Percentiles rank a stretch among this genome's conserved stretches.
Evolutionary conservation across 2,888 invertebrate species (phyloP).

Genomic region (Periphyllus acericola): DNA sequence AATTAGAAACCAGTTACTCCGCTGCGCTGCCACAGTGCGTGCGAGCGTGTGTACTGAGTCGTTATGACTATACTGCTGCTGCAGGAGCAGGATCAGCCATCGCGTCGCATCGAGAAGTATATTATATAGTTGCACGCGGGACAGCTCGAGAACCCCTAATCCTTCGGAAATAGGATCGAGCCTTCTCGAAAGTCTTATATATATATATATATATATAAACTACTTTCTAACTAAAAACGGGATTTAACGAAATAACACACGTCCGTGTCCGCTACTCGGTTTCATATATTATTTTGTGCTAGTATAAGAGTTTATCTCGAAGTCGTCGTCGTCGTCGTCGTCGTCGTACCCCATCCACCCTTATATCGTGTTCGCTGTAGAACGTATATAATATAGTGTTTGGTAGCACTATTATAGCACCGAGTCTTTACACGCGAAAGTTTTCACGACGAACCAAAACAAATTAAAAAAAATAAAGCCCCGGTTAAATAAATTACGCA

Average conservation of each 20-base stretch:
- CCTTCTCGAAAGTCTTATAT: background rate
- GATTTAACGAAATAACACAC: slow-evolving; percentile 1
- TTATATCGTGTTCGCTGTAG: too few species aligned
- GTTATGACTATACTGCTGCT: background rate
- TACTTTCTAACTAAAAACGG: background rate
- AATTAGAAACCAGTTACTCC: too few species aligned
- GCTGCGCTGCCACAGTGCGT: too few species aligned
- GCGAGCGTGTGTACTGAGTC: background rate
- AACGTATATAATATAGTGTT: too few species aligned
- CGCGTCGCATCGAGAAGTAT: background rate
- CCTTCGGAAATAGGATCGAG: background rate
- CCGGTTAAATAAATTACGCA: too few species aligned
- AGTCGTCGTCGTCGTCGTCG: too few species aligned
- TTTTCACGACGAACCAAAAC: too few species aligned
- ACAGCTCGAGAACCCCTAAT: background rate
- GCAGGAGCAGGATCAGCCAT: background rate
- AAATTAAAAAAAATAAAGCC: too few species aligned
- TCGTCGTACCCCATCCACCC: too few species aligned
- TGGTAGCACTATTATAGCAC: too few species aligned
- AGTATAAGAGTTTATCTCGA: too few species aligned
- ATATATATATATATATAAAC: background rate
- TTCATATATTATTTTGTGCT: background rate
- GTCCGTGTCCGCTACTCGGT: background rate
- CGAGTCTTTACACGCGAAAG: too few species aligned
- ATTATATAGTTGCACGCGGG: background rate